Evolutionary conservation across 2,888 invertebrate species (phyloP).

Genomic region (Masnerella sp.): DNA sequence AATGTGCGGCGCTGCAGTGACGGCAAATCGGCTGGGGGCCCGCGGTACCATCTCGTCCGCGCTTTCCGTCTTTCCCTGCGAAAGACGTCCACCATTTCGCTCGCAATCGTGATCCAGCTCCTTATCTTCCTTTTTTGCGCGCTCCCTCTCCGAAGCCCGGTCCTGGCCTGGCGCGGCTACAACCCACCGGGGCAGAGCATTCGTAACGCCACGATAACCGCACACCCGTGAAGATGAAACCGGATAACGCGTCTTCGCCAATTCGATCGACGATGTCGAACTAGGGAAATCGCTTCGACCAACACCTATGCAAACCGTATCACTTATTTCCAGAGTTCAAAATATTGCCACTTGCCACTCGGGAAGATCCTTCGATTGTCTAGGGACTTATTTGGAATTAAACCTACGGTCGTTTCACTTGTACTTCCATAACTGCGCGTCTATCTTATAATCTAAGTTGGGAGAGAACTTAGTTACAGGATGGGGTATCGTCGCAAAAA

Average conservation of each 20-base stretch:
- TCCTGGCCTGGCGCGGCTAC: constrained; percentile 23
- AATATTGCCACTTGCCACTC: no score
- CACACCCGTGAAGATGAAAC: constrained; percentile 47
- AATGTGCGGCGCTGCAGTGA: constrained; percentile 63
- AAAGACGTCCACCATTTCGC: constrained; percentile 43
- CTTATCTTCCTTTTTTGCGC: constrained; percentile 40
- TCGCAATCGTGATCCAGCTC: constrained; percentile 50
- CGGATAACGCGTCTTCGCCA: constrained; percentile 37
- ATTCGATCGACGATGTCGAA: constrained; percentile 7
- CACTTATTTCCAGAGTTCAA: no score
- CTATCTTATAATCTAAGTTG: no score
- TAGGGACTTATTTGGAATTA: no score
- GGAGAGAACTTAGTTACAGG: no score
- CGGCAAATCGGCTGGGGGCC: constrained; percentile 59
- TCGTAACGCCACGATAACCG: constrained; percentile 45
- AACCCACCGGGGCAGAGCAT: constrained; percentile 17
- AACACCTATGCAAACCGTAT: no score
- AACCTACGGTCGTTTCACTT: no score
- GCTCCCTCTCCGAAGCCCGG: constrained; percentile 25
- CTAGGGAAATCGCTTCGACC: constrained; percentile 3
- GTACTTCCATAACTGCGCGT: no score
- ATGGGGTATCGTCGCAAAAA: no score
- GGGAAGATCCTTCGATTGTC: no score
- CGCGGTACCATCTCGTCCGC: constrained; percentile 52
- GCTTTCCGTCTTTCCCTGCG: constrained; percentile 56